phyloP scores from a whole-genome alignment of 2,797 vertebrate genomes.

The Gymnoscopelus braueri region DNA sequence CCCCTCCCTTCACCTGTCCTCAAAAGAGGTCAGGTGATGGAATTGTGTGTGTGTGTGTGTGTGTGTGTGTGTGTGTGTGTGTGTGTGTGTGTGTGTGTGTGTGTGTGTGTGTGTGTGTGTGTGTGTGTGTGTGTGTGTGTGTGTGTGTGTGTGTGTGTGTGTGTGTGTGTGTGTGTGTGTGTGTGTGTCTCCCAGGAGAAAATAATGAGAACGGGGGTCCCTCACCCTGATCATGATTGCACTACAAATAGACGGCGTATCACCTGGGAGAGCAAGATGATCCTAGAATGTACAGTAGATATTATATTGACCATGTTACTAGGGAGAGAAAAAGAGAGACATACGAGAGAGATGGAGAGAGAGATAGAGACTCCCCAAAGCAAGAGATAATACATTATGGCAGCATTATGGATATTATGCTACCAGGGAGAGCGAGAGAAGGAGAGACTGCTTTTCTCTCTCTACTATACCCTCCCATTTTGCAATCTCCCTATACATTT shows the following conservation, averaged over 20 bases:
- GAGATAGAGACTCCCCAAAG: too few species aligned
- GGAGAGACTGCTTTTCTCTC: too few species aligned
- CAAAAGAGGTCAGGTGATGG: not conserved
- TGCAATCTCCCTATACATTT: too few species aligned
- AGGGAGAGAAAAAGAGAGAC: too few species aligned
- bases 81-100: not conserved
- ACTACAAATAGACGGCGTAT: not conserved
- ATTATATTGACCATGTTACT: too few species aligned
- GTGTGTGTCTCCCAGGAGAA: constrained; percentile 13
- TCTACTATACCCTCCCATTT: too few species aligned
- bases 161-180: not conserved
- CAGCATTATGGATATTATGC: too few species aligned
- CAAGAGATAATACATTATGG: too few species aligned
- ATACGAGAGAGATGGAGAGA: too few species aligned
- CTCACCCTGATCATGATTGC: not conserved
- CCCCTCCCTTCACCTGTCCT: not conserved
- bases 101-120: constrained; percentile 5
- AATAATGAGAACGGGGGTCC: constrained; percentile 11
- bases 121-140: not conserved
- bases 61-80: constrained; percentile 4
- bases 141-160: not conserved
- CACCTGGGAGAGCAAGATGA: not conserved
- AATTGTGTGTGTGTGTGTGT: not conserved
- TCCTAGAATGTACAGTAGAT: too few species aligned
- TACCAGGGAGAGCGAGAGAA: too few species aligned